Evolutionary conservation across 2,888 invertebrate species (phyloP), one percentile per base, ranked within the genome.

Genomic region (Tortrix viridana): DNA sequence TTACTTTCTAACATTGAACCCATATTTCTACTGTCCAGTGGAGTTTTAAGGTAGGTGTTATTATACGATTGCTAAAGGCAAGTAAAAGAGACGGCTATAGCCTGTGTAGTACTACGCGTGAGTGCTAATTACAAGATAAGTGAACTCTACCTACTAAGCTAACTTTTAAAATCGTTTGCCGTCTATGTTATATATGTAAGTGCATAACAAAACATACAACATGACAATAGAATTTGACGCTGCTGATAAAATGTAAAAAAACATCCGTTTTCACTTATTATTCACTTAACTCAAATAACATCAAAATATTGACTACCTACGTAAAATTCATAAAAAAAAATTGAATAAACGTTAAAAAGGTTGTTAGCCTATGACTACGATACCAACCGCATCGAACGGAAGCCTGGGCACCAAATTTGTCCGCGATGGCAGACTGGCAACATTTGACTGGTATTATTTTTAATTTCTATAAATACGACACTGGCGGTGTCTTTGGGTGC

Each of bases 351-450:
- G 7, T 18, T 58, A 46, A 62, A 71, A 71, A 73, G 60, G 85
- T 84, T 84, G 74, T 19, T 67, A 44, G 69, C 73, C 60, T 69
- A 81, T 82, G 77, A 68, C 60, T 69, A 81, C 81, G 77, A 68
- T 71, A 71, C 72, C 68, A 68, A 67, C 61, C 70, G 69, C 72
- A 66, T 68, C 67, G 71, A 75, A 77, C 81, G 81, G 86, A 86
- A 88, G 85, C 86, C 79, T 75, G 71, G 72, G 76, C 74, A 80
- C 79, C 79, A 79, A 85, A 82, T 81, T 80, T 72, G 81, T 82
- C 73, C 73, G 64, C 73, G 76, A 74, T 73, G 73, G 74, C 62
- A 52, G 46, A 50, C 62, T 70, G 67, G 73, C 72, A 74, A 71
- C 74, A 26, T 57, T 61, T 43, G 67, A 64, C 53, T 69, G 69